Percentiles rank a stretch among this genome's conserved stretches.
These are phyloP conservation scores for Drosophila chauvacae DNA, from an alignment of 1,140 invertebrate genomes.

Conservation along the genomic window DNA sequence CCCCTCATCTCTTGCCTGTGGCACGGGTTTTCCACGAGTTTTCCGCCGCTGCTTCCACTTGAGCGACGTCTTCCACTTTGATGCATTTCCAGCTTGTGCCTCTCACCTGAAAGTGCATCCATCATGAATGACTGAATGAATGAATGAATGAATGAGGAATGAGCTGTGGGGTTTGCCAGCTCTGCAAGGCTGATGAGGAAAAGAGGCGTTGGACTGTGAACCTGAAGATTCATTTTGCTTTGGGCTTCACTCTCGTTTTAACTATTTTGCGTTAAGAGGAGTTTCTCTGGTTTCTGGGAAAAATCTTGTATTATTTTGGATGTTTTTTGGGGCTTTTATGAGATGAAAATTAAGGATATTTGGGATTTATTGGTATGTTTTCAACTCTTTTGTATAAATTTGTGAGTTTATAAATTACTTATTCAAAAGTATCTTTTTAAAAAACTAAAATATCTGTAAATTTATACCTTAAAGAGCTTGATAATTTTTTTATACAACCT, in stretches of 20 bases:
- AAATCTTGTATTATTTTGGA: background rate
- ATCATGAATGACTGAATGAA: conserved; percentile 72
- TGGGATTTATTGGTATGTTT: too few species aligned
- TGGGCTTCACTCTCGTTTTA: conserved; percentile 10
- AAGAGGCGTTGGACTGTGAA: conserved; percentile 80
- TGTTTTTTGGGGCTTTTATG: background rate
- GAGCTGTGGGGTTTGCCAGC: conserved; percentile 10
- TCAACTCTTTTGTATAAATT: too few species aligned
- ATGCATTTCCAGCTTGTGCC: conserved; percentile 77
- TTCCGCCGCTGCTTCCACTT: conserved; percentile 48
- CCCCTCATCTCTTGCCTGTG: conserved; percentile 7
- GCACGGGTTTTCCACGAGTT: conserved; percentile 48
- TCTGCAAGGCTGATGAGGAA: conserved; percentile 2
- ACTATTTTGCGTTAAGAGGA: background rate
- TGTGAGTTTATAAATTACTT: background rate
- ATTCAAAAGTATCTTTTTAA: too few species aligned
- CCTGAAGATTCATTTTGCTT: conserved; percentile 37
- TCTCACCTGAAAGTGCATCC: conserved; percentile 58
- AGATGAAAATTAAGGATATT: background rate
- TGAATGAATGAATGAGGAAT: conserved; percentile 23
- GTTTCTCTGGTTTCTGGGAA: background rate
- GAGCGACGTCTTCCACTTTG: conserved; percentile 68
- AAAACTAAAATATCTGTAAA: too few species aligned
- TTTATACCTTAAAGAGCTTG: too few species aligned
- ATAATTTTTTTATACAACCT: background rate